These are phyloP conservation scores for Etheostoma nigrum DNA, from an alignment of 2,797 vertebrate genomes.

Conservation along the genomic window DNA sequence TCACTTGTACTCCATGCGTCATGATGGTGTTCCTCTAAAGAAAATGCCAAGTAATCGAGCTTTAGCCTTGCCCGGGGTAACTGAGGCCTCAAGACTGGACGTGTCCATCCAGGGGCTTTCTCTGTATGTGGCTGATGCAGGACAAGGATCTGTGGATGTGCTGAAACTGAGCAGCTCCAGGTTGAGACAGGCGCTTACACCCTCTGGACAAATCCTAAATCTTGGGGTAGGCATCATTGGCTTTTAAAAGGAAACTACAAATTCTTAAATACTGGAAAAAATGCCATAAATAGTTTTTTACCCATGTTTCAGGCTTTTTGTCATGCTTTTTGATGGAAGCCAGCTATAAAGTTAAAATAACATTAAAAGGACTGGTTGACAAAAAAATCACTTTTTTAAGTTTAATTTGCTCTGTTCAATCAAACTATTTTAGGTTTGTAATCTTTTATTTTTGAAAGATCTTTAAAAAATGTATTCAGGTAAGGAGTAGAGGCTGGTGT, in stretches of 20 bases:
- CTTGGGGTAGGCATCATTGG: conserved; percentile 60
- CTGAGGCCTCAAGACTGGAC: conserved; percentile 82
- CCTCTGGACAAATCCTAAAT: conserved; percentile 76
- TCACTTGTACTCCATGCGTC: conserved; percentile 84
- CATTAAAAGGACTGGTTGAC: background rate
- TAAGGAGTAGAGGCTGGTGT: background rate
- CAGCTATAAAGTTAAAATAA: too few relatives aligned
- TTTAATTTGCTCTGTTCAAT: background rate
- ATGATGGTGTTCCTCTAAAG: conserved; percentile 61
- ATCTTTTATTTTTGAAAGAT: background rate
- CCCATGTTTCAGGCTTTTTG: background rate
- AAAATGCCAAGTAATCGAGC: conserved; percentile 76
- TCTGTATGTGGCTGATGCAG: conserved; percentile 86
- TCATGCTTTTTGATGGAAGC: background rate
- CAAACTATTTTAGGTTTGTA: background rate
- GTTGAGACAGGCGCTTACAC: conserved; percentile 68
- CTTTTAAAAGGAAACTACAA: background rate
- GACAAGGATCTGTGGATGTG: conserved; percentile 79
- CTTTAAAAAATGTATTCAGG: background rate
- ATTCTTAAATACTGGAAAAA: background rate
- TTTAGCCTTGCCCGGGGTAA: conserved; percentile 81
- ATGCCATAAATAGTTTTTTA: background rate
- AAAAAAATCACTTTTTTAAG: background rate
- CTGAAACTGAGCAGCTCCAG: conserved; percentile 79
- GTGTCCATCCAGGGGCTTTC: conserved; percentile 77